Base-by-base conservation (phyloP, 2,888 invertebrate species). In the Conchocele bisecta region DNA sequence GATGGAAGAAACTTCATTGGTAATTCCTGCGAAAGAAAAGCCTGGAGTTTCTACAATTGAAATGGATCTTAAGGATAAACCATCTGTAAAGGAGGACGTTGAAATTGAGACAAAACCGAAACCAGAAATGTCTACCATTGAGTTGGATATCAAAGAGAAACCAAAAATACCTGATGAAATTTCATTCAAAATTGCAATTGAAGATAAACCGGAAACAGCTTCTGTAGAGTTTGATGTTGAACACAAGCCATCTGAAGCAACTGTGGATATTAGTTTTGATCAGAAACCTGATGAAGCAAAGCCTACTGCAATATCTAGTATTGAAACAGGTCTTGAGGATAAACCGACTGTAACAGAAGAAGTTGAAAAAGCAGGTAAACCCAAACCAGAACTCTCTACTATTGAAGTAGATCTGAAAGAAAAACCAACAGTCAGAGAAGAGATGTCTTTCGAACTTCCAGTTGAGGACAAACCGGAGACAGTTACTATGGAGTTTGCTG, bases 401-500 rank as follows among this genome's bases (percentile, higher is more conserved):
- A 2, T 24, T 22, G 33, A 46, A 20, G 46, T 24, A 26, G 48
- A 48, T 7, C 3, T 44, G n/a, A 42, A 42, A 41, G 66, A 64
- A 51, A 63, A 51, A 31, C 39, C 41, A 42, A 24, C 24, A 20
- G 20, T 9, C 26, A 35, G 31, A 22, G 64, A 70, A 39, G 64
- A 76, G 11, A 64, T 51, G n/a, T 44, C 48, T 44, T 17, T 70
- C 39, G 70, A 70, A 15, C 53, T 66, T 22, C 58, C 66, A 26
- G 11, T 22, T 29, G 65, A 70, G 33, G 66, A 74, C 29, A 28
- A 72, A 69, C 71, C 69, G 31, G 58, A 72, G 44, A 76, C 74
- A 44, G 51, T 67, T 13, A 57, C 59, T 17, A 35, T 59, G 20
- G 66, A 72, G 44, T 46, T 75, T 13, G 71, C 68, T 31, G 68